Base-by-base conservation (phyloP, 1,140 invertebrate genomes). In the Muscidifurax raptorellus region DNA sequence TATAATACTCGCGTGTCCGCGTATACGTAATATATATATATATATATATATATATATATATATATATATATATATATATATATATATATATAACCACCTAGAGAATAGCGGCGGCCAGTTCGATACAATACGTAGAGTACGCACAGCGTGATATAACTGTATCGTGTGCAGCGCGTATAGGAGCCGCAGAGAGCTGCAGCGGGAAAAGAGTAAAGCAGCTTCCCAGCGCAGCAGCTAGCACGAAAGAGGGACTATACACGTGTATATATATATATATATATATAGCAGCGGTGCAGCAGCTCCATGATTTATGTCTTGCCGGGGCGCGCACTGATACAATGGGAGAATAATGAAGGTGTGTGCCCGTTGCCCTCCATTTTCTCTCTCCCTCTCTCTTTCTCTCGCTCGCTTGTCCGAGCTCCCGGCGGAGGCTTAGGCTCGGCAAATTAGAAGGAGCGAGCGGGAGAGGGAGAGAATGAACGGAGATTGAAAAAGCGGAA, bases 311-410 rank as follows among this genome's bases (percentile, higher is more conserved):
- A 85, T 84, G 80, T 82, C 80, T 79, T 52, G 67, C 44, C 78
- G 32, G 30, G 10, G 69, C 52, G 69, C 52, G 52, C 66, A 80
- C 77, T 84, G 83, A 84, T 84, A 84, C 83, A 84, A 84, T 84
- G 77, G 83, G 32, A 84, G 83, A 84, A 84, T 80, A 84, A 84
- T 84, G 83, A 84, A 84, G 76, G 83, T 66, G 76, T 83, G 52
- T 76, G 32, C 74, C 81, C 72, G 59, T 83, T 82, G 28, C 47
- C 69, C 72, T 81, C 44, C n/a, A 81, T 75, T 59, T 47, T 30
- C 77, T 52, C 18, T 40, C 22, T 10, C 3, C 0, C 77, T 64
- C 28, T 40, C 30, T 12, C 64, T 25, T 25, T 47, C 25, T n/a
- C n/a, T n/a, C n/a, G n/a, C n/a, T 71, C 40, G 27, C 74, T 77